These are phyloP conservation scores for Malacosoma neustria DNA, from an alignment of 2,888 invertebrate species.

Conservation along the genomic window DNA sequence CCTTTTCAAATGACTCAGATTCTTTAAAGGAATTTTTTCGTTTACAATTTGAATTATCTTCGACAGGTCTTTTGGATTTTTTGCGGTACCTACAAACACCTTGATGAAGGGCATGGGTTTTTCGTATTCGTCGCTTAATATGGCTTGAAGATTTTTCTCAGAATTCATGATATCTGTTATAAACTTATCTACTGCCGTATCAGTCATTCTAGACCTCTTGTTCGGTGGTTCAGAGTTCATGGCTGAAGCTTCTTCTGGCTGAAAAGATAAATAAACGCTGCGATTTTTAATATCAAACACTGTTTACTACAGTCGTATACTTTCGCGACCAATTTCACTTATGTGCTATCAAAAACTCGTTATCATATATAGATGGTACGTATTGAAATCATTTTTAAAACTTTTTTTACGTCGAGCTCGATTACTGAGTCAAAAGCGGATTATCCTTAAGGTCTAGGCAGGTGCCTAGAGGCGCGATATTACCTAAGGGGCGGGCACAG, in stretches of 20 bases:
- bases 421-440: too few relatives aligned
- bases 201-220: slow-evolving; percentile 32
- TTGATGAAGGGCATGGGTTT: slow-evolving; percentile 63
- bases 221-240: slow-evolving; percentile 28
- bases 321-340: too few relatives aligned
- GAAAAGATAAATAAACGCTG: slow-evolving; percentile 51
- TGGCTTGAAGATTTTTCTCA: slow-evolving; percentile 47
- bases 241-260: slow-evolving; percentile 23
- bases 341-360: too few relatives aligned
- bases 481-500: too few relatives aligned
- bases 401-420: too few relatives aligned
- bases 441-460: too few relatives aligned
- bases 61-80: slow-evolving; percentile 77
- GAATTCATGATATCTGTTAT: slow-evolving; percentile 28
- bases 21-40: slow-evolving; percentile 72
- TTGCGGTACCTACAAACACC: slow-evolving; percentile 77
- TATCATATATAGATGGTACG: too few relatives aligned
- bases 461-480: too few relatives aligned
- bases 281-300: slow-evolving; percentile 40
- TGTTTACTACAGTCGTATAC: too few relatives aligned
- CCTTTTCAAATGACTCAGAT: slow-evolving; percentile 83
- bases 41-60: slow-evolving; percentile 75
- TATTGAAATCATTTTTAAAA: too few relatives aligned
- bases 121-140: slow-evolving; percentile 71
- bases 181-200: slow-evolving; percentile 24